These are phyloP conservation scores for Stichopus chloronotus DNA, from an alignment of 35 echinoderm and acorn worm genomes.

Conservation along the genomic window DNA sequence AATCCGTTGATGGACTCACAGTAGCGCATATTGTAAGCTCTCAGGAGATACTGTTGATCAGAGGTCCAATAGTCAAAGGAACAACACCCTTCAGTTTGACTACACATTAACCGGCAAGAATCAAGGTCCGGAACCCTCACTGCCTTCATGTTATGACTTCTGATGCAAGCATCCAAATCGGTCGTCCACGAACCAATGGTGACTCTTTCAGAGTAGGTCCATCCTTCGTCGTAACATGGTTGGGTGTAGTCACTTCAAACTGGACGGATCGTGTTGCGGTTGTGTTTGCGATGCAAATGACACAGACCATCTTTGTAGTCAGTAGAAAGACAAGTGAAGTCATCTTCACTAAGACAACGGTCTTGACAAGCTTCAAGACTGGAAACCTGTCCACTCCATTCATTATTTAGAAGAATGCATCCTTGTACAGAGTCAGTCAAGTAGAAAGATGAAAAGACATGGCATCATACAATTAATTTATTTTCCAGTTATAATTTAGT, in stretches of 20 bases:
- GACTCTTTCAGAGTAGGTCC: constrained; percentile 1
- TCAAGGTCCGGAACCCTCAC: not conserved
- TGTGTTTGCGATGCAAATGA: not conserved
- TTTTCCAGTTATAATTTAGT: no score
- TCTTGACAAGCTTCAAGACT: not conserved
- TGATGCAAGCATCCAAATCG: not conserved
- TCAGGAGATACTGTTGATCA: no score
- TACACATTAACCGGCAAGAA: not conserved
- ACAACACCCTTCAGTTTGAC: not conserved
- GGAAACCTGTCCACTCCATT: not conserved
- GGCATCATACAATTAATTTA: no score
- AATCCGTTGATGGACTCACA: not conserved
- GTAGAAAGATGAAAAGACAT: not conserved
- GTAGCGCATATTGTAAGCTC: no score
- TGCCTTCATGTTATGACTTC: not conserved
- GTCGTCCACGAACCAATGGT: not conserved
- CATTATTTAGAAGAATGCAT: not conserved
- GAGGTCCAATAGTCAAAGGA: not conserved
- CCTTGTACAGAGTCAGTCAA: not conserved
- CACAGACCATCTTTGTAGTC: not conserved
- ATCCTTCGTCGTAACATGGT: not conserved
- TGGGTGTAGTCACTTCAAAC: not conserved
- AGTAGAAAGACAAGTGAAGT: constrained; percentile 9
- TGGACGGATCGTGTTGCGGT: not conserved
- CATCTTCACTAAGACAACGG: not conserved